Percentiles rank a stretch among this genome's conserved stretches.
phyloP scores from a whole-genome alignment of 1,140 invertebrate species.

The Habropoda laboriosa region DNA sequence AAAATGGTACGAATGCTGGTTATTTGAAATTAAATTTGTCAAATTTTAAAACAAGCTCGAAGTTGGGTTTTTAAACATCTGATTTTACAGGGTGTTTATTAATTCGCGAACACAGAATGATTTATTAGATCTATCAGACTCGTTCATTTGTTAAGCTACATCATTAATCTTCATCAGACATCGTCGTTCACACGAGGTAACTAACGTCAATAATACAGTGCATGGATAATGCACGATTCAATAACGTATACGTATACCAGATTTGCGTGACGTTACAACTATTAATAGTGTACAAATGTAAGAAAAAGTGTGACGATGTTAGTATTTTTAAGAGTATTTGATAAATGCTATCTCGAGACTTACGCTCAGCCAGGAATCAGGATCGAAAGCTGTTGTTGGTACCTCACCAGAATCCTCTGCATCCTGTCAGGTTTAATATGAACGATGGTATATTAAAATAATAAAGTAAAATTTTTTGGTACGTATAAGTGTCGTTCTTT shows the following conservation, averaged over 20 bases:
- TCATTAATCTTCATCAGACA: conserved; percentile 16
- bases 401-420: conserved; percentile 18
- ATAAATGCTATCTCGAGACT: conserved; percentile 17
- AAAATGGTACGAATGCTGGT: background rate
- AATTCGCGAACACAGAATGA: background rate
- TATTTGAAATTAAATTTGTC: background rate
- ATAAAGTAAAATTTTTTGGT: background rate
- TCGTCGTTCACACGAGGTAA: background rate
- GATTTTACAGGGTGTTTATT: background rate
- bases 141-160: background rate
- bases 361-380: conserved; percentile 72
- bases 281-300: background rate
- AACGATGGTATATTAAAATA: background rate
- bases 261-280: too few relatives aligned
- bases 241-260: too few relatives aligned
- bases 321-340: background rate
- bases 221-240: conserved; percentile 2
- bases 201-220: conserved; percentile 11
- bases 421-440: background rate
- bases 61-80: background rate
- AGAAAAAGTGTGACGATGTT: too few relatives aligned
- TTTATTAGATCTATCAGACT: conserved; percentile 12
- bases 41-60: background rate
- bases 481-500: background rate
- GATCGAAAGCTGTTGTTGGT: conserved; percentile 54